Evolutionary conservation across 2,888 invertebrate species (phyloP), one percentile per base, ranked within the genome.

Genomic region (Eupithecia inturbata): DNA sequence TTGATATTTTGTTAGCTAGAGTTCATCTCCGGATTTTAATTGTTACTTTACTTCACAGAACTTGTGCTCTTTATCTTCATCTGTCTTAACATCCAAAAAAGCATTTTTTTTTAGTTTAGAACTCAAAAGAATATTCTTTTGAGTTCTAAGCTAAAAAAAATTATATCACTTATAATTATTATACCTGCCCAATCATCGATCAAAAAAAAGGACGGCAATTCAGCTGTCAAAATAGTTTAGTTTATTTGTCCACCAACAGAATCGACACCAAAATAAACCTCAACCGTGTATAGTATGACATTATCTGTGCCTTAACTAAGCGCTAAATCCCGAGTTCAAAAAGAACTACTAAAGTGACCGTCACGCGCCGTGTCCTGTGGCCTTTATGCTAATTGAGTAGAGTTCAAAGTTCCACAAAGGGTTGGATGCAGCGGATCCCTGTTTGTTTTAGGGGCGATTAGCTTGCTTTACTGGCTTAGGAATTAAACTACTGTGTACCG

Each of bases 321-420:
- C 39, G 49, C 60, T 62, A 67, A 67, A 60, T 16, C 66, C 66
- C 36, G 62, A 66, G 39, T 66, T 39, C 57, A 41, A 39, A 66
- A 67, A 67, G 67, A 68, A 53, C 68, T 68, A 68, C 49, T 53
- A 66, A 64, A 57, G 69, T 22, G 60, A 33, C 63, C 66, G 66
- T 41, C 39, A 66, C 66, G 66, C 39, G 36, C 39, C 66, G 39
- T 62, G 70, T 70, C 79, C 74, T 77, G 81, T 77, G 81, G 78
- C 79, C 81, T 81, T 83, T 85, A 85, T 86, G 85, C 82, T 83
- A 86, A 86, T 84, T 81, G 78, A 78, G 72, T 70, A 72, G 82
- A 83, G 83, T 84, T 83, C 74, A 73, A 73, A 64, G 63, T 64
- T 64, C n/a, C 80, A 81, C 83, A 86, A 83, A 84, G 82, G 83